phyloP scores from a whole-genome alignment of 1,140 invertebrate species.

The Aporrectodea caliginosa region DNA sequence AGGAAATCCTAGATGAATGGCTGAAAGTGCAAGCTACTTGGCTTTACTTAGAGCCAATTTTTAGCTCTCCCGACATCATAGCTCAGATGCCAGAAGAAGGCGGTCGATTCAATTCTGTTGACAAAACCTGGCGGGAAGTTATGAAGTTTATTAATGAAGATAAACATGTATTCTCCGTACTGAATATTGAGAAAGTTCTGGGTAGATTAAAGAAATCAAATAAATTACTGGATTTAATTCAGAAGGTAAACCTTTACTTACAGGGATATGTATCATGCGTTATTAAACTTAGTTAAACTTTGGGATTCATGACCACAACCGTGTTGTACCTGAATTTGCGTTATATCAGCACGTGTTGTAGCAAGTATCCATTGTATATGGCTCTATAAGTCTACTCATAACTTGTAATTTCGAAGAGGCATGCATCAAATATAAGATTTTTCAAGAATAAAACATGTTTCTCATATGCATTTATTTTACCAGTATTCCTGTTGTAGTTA shows the following conservation, averaged over 20 bases:
- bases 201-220: conserved; percentile 12
- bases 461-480: too few species aligned
- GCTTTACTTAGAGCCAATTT: conserved; percentile 96
- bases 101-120: conserved; percentile 72
- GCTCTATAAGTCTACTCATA: too few species aligned
- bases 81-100: conserved; percentile 90
- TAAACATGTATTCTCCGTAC: conserved; percentile 75
- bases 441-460: too few species aligned
- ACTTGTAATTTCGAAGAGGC: too few species aligned
- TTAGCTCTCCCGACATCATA: conserved; percentile 95
- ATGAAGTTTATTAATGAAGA: conserved; percentile 80
- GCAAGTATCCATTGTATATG: too few species aligned
- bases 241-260: neutral
- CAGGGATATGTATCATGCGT: neutral
- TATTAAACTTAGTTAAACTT: neutral
- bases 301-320: neutral
- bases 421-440: too few species aligned
- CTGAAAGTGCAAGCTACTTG: conserved; percentile 90
- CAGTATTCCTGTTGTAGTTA: too few species aligned
- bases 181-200: conserved; percentile 47
- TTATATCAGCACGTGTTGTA: too few species aligned
- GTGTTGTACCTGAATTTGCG: neutral
- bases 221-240: conserved; percentile 21
- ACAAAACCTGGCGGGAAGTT: conserved; percentile 90
- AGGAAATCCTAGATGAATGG: conserved; percentile 93